Base-by-base conservation (phyloP, 2,888 invertebrate species). In the Hemistola chrysoprasaria region DNA sequence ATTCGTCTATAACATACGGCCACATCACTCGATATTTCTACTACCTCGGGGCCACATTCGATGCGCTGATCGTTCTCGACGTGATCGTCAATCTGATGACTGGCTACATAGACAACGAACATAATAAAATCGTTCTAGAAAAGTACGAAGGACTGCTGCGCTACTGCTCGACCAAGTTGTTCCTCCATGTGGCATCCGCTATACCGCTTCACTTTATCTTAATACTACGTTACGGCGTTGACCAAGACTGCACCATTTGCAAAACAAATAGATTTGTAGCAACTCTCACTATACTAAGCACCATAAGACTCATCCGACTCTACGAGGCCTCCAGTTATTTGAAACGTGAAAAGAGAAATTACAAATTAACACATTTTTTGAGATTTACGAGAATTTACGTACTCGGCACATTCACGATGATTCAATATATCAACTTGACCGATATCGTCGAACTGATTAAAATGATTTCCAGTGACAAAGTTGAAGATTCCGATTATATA, bases 181-280 rank as follows among this genome's bases (percentile, higher is more conserved):
- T 64, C 32, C 6, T 72, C 0, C 65, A 72, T 24, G 51, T 45
- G 0, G 50, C 50, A 0, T 56, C 62, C 1, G 59, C 66, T 0
- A 53, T 69, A n/a, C 71, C 71, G 0, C 16, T 62, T 0, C 57
- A 65, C 10, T 42, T 48, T 3, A 31, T 70, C 2, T 45, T 69
- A 49, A 50, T 65, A 10, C 4, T 69, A 0, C 54, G 62, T 26
- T 60, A 59, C 11, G 65, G 70, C 0, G 9, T 23, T 2, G 11
- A 56, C 5, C 42, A 60, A 4, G n/a, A 29, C 4, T 64, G 64
- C 9, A 4, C 37, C 0, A 8, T 53, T 1, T 64, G 64, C 39
- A 68, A 59, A 34, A 41, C 51, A 0, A 63, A 62, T 20, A 37
- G 22, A 1, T 63, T 68, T 8, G 33, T 57, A 2, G 47, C 45